A percentile compares a stretch with the other conserved stretches of the same genome.
Evolutionary conservation across 2,888 invertebrate species (phyloP).

Genomic region (Cerastoderma edule): DNA sequence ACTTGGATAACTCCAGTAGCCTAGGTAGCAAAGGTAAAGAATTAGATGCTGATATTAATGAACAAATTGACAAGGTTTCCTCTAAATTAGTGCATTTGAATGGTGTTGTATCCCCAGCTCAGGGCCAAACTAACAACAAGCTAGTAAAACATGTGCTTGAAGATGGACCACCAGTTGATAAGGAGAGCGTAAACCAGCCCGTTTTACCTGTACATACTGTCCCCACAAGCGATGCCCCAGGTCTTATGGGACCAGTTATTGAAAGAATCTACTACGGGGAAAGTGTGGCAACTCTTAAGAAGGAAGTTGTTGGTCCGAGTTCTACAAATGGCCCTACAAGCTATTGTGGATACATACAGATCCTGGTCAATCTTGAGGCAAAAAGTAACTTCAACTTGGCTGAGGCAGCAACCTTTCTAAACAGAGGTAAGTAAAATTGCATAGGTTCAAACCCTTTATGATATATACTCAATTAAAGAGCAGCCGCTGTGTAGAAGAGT

Average conservation of each 20-base stretch:
- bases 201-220: constrained; percentile 22
- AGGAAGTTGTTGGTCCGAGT: constrained; percentile 48
- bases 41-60: constrained; percentile 22
- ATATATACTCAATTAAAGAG: background rate
- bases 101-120: constrained; percentile 47
- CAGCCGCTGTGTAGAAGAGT: too few species aligned
- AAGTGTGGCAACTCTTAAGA: constrained; percentile 46
- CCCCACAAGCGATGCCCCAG: constrained; percentile 21
- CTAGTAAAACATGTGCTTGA: constrained; percentile 33
- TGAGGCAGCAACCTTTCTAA: constrained; percentile 64
- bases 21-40: constrained; percentile 13
- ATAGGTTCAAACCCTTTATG: too few species aligned
- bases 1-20: constrained; percentile 22
- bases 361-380: constrained; percentile 45
- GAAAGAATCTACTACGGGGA: constrained; percentile 60
- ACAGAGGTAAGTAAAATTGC: constrained; percentile 54
- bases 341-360: constrained; percentile 55
- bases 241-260: background rate
- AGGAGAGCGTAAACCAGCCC: constrained; percentile 13
- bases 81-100: constrained; percentile 49
- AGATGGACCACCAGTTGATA: constrained; percentile 18
- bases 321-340: constrained; percentile 55
- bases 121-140: constrained; percentile 35
- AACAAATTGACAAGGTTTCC: constrained; percentile 29
- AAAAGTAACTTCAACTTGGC: constrained; percentile 59